Base-by-base conservation (phyloP, 2,888 invertebrate species). In the Ornithoptera priamus region DNA sequence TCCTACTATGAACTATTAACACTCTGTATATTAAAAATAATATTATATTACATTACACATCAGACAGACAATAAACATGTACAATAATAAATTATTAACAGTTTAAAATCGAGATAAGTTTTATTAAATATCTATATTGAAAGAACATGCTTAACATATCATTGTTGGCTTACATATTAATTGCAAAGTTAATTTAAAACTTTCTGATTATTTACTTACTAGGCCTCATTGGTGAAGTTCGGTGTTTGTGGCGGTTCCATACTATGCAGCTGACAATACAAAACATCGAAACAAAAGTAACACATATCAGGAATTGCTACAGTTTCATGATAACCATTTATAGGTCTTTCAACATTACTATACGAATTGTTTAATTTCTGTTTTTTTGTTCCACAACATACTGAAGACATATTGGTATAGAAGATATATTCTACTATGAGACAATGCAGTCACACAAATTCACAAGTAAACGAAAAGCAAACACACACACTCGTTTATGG, bases 211-310 rank as follows among this genome's bases (percentile, higher is more conserved):
- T 17, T 15, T 85, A 95, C 97, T 97, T 94, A 98, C 98, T 96
- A 98, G 86, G 97, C 96, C 85, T 98, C 98, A 88, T 99, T 98
- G 84, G 97, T 97, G 91, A 99, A 99, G 89, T 95, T 94, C 82
- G 99, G 98, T 79, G 96, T 94, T 88, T 96, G 96, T 77, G 99
- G 99, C 78, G 97, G 96, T 79, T 98, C 98, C 87, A 97, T 94
- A 87, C 96, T 97, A 92, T 98, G 96, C 82, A 99, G 94, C 93
- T 99, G 97, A 90, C 96, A 96, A 92, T 98, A 97, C 77, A 99
- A 95, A 80, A 99, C 98, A 93, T 99, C 99, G 94, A 99, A 99
- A 95, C 99, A 99, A 94, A 97, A 99, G 94, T 97, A 97, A 88
- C 98, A 98, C 99, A 99, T 99, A 89, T 99, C 99, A 75, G 97